Base-by-base conservation (phyloP, 2,113 vertebrate species). In the Pelvicachromis taeniatus region DNA sequence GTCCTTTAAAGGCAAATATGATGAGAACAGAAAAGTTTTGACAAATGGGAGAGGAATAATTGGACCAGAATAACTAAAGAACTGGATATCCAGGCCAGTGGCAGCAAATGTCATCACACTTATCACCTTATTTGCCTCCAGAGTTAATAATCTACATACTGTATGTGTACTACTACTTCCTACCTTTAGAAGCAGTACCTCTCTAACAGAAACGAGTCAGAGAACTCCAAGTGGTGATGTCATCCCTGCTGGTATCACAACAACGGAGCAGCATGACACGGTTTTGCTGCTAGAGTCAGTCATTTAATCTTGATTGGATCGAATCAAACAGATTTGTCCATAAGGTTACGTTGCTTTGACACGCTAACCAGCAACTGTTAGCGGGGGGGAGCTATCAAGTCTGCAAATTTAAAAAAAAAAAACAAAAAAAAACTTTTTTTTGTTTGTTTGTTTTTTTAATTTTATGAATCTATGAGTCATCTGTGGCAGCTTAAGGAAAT, bases 351-450 rank as follows among this genome's bases (percentile, higher is more conserved):
- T 19, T 48, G 68, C 23, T 48, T 48, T 73, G 42, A 73, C 17
- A 73, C 0, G 1, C 40, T 29, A 73, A 48, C 65, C 68, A 29
- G 14, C 65, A 73, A 0, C 65, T 45, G 65, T 5, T 73, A 29
- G 33, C 1, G 17, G 13, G 9, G 0, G 0, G 0, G 7, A 42
- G 29, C 56, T 59, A 70, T 45, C 26, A 7, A 0, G 68, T 4
- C 68, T 50, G 16, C 9, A 26, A 26, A 26, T 26, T 26, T n/a
- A n/a, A n/a, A n/a, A n/a, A n/a, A n/a, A n/a, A n/a, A n/a, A n/a
- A n/a, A n/a, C n/a, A n/a, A n/a, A n/a, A n/a, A n/a, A n/a, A n/a
- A n/a, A n/a, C n/a, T n/a, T n/a, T n/a, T n/a, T n/a, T n/a, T n/a
- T n/a, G 2, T 63, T 63, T n/a, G 59, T 63, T 9, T 26, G 26